Evolutionary conservation across 2,888 invertebrate genomes (phyloP).

Genomic region (Melanchra persicariae): DNA sequence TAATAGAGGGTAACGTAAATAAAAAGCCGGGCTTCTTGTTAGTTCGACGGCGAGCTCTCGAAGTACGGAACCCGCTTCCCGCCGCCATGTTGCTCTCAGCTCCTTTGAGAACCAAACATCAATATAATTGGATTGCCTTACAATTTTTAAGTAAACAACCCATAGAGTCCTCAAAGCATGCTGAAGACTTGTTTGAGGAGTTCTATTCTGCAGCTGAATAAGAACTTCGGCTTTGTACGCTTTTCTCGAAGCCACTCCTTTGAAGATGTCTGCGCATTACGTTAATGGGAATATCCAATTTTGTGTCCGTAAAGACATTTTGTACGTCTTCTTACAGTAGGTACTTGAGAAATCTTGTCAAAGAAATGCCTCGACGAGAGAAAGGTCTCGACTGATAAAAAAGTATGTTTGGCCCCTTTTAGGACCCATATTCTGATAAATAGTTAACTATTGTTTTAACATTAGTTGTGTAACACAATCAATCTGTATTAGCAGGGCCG

Average conservation of each 20-base stretch:
- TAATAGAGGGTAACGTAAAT: slow-evolving; percentile 77
- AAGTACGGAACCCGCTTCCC: slow-evolving; percentile 71
- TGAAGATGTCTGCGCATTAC: slow-evolving; percentile 57
- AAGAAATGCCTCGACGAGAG: too few species aligned
- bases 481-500: neutral
- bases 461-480: neutral
- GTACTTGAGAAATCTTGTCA: slow-evolving; percentile 16
- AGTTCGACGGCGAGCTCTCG: slow-evolving; percentile 70
- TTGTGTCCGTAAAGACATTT: slow-evolving; percentile 17
- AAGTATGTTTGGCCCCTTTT: too few species aligned
- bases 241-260: slow-evolving; percentile 39
- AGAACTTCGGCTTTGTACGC: slow-evolving; percentile 48
- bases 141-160: slow-evolving; percentile 75
- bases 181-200: slow-evolving; percentile 45
- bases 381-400: neutral
- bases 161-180: slow-evolving; percentile 54
- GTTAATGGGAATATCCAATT: slow-evolving; percentile 52
- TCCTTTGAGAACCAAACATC: slow-evolving; percentile 83
- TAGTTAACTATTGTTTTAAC: neutral
- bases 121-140: slow-evolving; percentile 86
- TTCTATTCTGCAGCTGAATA: slow-evolving; percentile 45
- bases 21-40: slow-evolving; percentile 69
- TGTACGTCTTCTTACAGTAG: slow-evolving; percentile 1
- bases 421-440: too few species aligned
- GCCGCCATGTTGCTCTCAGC: slow-evolving; percentile 70